These are phyloP conservation scores for Paradoxurus hermaphroditus DNA, from an alignment of 2,113 vertebrate species.

Conservation along the genomic window DNA sequence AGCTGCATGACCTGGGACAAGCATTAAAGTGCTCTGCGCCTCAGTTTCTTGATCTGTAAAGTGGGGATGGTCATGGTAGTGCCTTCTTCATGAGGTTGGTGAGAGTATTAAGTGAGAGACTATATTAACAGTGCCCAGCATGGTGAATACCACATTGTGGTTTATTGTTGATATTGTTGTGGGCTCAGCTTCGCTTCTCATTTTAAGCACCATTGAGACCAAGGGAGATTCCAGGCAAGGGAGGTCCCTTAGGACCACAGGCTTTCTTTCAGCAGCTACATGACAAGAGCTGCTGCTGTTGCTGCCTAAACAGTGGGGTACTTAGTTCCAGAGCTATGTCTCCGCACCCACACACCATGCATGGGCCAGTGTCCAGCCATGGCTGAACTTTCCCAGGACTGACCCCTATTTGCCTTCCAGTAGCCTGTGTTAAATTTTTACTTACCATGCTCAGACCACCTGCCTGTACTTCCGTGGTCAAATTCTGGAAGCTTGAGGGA, in stretches of 20 bases:
- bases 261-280: neutral
- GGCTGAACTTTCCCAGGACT: neutral
- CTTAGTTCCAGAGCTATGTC: neutral
- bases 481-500: neutral
- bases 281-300: neutral
- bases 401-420: neutral
- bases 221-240: neutral
- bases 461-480: neutral
- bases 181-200: neutral
- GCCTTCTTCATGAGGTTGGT: neutral
- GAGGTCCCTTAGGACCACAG: neutral
- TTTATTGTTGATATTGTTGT: neutral
- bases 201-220: neutral
- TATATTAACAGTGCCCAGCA: neutral
- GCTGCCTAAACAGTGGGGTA: neutral
- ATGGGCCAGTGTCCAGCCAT: neutral
- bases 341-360: neutral
- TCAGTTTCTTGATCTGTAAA: neutral
- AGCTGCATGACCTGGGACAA: neutral
- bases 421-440: neutral
- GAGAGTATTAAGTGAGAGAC: neutral
- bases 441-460: neutral
- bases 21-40: neutral
- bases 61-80: neutral
- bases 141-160: neutral